Conservation (phyloP, 2,888 invertebrate species). For the Steromphala cineraria region DNA sequence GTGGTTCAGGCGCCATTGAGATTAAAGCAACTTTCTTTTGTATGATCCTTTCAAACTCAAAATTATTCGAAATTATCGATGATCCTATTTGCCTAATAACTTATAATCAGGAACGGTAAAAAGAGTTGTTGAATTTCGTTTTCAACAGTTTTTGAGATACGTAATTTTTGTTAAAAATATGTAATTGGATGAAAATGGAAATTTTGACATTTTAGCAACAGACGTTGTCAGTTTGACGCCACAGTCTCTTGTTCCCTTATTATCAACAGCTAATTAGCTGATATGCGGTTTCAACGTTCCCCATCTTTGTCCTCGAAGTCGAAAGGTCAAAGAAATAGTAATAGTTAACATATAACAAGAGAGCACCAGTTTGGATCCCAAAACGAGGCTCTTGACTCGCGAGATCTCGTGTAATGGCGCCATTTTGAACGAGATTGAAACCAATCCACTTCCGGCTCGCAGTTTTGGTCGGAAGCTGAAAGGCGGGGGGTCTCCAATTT, state of each 20-base stretch:
- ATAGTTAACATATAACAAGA: background rate
- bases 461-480: background rate
- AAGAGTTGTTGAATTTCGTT: too few species aligned
- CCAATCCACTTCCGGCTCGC: background rate
- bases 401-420: background rate
- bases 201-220: too few species aligned
- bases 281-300: background rate
- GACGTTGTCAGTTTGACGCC: too few species aligned
- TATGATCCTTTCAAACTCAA: too few species aligned
- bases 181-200: too few species aligned
- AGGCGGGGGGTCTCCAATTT: background rate
- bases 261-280: background rate
- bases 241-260: background rate
- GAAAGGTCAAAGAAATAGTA: background rate
- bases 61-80: too few species aligned
- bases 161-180: too few species aligned
- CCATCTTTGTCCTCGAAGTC: background rate
- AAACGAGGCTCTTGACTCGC: background rate
- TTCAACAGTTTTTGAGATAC: too few species aligned
- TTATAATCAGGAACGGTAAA: too few species aligned
- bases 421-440: background rate
- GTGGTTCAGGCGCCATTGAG: too few species aligned
- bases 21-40: too few species aligned
- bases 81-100: too few species aligned
- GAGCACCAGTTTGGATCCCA: background rate